Percentiles rank a stretch among this genome's conserved stretches.
Evolutionary conservation across 2,113 vertebrate species (phyloP).

Genomic region (Rhinopomastus cyanomelas): DNA sequence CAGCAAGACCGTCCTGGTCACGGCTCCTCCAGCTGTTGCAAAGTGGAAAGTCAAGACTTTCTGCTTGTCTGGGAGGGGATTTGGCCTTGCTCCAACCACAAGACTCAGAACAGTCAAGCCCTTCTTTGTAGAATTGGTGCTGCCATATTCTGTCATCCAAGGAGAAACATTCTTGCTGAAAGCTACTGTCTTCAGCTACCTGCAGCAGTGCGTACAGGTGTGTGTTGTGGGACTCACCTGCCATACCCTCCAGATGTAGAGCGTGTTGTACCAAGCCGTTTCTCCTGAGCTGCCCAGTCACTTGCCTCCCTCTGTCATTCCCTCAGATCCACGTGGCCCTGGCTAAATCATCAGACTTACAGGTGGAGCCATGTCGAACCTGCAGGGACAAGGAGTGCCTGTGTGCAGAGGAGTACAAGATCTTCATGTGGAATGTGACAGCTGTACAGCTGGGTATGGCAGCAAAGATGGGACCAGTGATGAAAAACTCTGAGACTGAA

Average conservation of each 20-base stretch:
- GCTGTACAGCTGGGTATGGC: slow-evolving; percentile 75
- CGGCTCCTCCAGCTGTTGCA: slow-evolving; percentile 78
- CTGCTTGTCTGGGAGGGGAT: slow-evolving; percentile 78
- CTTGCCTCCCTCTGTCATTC: not conserved
- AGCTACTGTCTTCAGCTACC: slow-evolving; percentile 82
- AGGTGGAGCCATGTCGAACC: slow-evolving; percentile 21
- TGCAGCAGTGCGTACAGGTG: slow-evolving; percentile 71
- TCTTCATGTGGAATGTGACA: slow-evolving; percentile 78
- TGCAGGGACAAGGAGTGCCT: slow-evolving; percentile 73
- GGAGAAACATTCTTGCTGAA: slow-evolving; percentile 82
- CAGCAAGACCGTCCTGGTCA: slow-evolving; percentile 38
- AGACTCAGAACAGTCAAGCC: slow-evolving; percentile 80
- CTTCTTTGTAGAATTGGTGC: slow-evolving; percentile 79
- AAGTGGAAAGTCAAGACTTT: slow-evolving; percentile 82
- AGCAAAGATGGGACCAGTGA: not conserved
- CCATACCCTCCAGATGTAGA: not conserved
- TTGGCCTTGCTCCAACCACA: slow-evolving; percentile 75
- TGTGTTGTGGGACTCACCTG: not conserved
- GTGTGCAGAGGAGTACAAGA: slow-evolving; percentile 77
- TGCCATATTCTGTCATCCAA: slow-evolving; percentile 81
- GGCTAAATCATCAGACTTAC: slow-evolving; percentile 58
- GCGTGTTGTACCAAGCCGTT: not conserved
- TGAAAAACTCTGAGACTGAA: not conserved
- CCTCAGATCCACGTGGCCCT: not conserved
- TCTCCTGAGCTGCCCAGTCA: not conserved